phyloP scores from a whole-genome alignment of 2,888 invertebrate genomes.

The Sinopyrophorus schimmeli region DNA sequence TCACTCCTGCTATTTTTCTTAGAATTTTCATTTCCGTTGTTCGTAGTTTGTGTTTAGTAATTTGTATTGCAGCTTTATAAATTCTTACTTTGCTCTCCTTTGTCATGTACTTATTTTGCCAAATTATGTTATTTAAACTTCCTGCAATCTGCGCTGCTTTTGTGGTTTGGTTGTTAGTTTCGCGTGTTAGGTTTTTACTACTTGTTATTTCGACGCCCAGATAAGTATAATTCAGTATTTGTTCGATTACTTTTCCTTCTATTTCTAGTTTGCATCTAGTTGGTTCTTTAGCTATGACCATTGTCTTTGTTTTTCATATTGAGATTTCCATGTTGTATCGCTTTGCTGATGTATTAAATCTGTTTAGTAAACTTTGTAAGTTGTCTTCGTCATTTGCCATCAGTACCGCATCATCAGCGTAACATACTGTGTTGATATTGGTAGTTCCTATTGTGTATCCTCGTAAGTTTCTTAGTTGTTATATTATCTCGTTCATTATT shows the following conservation, averaged over 20 bases:
- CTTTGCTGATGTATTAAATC: not conserved
- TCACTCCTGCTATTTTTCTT: slow-evolving; percentile 5
- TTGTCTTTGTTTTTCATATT: not conserved
- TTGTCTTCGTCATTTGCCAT: slow-evolving; percentile 1
- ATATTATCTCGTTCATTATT: not conserved
- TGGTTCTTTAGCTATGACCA: not conserved
- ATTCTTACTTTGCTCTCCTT: slow-evolving; percentile 3
- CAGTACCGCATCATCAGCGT: slow-evolving; percentile 2
- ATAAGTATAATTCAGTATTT: not conserved
- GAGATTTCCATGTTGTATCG: slow-evolving; percentile 1
- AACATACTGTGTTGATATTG: not conserved
- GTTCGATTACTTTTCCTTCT: slow-evolving; percentile 3
- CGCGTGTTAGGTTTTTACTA: slow-evolving; percentile 1
- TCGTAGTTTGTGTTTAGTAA: not conserved
- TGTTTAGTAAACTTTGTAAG: not conserved
- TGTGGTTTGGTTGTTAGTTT: slow-evolving; percentile 4
- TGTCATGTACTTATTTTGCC: slow-evolving; percentile 5
- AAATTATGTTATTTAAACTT: slow-evolving; percentile 6
- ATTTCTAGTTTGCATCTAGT: slow-evolving; percentile 1
- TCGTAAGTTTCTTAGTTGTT: slow-evolving; percentile 1
- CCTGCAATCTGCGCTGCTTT: slow-evolving; percentile 3
- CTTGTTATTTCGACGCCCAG: slow-evolving; percentile 4
- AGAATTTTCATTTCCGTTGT: slow-evolving; percentile 3
- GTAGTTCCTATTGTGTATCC: slow-evolving; percentile 1
- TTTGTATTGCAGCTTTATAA: slow-evolving; percentile 2